Evolutionary conservation across 2,113 vertebrate genomes (phyloP), one percentile per base, ranked within the genome.

Genomic region (Conger conger): DNA sequence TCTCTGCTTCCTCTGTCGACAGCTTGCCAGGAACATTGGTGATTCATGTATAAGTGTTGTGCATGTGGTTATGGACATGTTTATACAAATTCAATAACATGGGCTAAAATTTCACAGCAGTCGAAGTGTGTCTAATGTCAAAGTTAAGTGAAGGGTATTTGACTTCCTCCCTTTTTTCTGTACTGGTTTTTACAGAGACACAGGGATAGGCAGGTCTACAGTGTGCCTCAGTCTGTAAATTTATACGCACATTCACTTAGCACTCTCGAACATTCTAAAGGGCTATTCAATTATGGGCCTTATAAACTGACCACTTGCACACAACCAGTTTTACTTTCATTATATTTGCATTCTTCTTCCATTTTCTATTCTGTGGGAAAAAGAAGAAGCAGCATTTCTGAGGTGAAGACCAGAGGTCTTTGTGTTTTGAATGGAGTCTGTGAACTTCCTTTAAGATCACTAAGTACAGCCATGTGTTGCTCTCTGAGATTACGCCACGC

Each of bases 401-500:
- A 50, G 1, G 45, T 50, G 11, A 15, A 50, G 45, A 50, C 45
- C 45, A 13, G 45, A 50, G 45, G 11, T 50, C 6, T 13, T 50
- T 8, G 68, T 7, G 27, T 33, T 33, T 33, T 33, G 68, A 73
- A 9, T 13, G 11, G 45, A 8, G 11, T 8, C 45, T 50, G 45
- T 50, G 45, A 50, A 50, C 9, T 50, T 50, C n/a, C 68, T 73
- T 33, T 6, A 73, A 80, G 23, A 45, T 80, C 42, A 80, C 0
- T 27, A 23, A 45, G 79, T 45, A 50, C 11, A 23, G 84, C 85
- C 87, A 80, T 87, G 78, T 82, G 37, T 76, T 57, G 18, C 84
- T 88, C 84, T 89, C 83, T 84, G 85, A 92, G 92, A 92, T 92
- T 90, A 92, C 87, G 83, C 92, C 91, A 93, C 93, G 91, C 90